phyloP scores from a whole-genome alignment of 2,888 invertebrate genomes.

The Endomychus coccineus region DNA sequence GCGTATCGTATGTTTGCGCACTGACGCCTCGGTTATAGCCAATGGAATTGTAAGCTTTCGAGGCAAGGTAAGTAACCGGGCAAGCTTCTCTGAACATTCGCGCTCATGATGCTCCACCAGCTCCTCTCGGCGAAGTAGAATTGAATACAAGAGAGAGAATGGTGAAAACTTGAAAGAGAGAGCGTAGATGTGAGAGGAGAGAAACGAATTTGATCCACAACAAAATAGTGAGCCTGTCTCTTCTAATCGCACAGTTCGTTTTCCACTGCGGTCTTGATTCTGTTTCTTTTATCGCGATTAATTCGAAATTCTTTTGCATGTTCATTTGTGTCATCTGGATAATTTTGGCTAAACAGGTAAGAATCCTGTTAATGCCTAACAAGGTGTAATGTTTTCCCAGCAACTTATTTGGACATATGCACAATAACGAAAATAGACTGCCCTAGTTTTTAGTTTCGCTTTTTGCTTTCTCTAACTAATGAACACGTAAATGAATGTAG shows the following conservation, averaged over 20 bases:
- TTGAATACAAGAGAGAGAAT: slow-evolving; percentile 45
- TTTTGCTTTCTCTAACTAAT: slow-evolving; percentile 1
- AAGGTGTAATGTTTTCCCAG: not conserved
- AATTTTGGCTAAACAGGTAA: slow-evolving; percentile 40
- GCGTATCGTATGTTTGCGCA: slow-evolving; percentile 31
- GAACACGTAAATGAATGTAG: too few relatives aligned
- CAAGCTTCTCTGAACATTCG: slow-evolving; percentile 34
- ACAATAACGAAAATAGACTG: not conserved
- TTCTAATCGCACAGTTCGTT: slow-evolving; percentile 45
- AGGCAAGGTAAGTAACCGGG: slow-evolving; percentile 31
- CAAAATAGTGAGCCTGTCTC: slow-evolving; percentile 47
- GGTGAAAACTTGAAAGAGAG: slow-evolving; percentile 46
- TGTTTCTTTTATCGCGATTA: slow-evolving; percentile 36
- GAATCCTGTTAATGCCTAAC: slow-evolving; percentile 37
- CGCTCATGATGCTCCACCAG: slow-evolving; percentile 32
- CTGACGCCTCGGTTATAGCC: slow-evolving; percentile 26
- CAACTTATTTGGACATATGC: not conserved
- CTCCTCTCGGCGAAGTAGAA: slow-evolving; percentile 37
- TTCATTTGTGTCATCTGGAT: slow-evolving; percentile 36
- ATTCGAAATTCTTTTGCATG: slow-evolving; percentile 38
- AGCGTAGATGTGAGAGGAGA: slow-evolving; percentile 45
- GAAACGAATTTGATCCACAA: slow-evolving; percentile 48
- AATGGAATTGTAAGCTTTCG: slow-evolving; percentile 35
- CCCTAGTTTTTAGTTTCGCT: not conserved
- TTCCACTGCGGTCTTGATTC: slow-evolving; percentile 42